These are phyloP conservation scores for Lepilemur septentrionalis DNA, from an alignment of 2,797 vertebrate genomes.

Conservation along the genomic window DNA sequence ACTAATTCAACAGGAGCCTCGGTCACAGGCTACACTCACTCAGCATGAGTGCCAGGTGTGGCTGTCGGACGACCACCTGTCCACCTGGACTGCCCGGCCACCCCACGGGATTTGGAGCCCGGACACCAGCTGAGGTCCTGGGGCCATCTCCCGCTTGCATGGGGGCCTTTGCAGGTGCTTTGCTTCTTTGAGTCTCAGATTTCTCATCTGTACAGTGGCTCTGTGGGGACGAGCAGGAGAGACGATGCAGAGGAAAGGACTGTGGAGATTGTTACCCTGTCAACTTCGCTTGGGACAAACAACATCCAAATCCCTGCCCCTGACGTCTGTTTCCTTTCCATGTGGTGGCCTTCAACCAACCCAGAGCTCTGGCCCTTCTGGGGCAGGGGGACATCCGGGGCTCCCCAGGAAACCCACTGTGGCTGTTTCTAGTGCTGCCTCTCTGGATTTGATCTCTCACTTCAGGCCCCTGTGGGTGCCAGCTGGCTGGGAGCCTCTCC, in stretches of 20 bases:
- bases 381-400: neutral
- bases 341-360: neutral
- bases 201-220: neutral
- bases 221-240: neutral
- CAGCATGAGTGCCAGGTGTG: neutral
- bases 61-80: neutral
- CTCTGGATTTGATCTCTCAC: neutral
- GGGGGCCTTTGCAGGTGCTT: neutral
- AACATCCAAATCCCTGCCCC: neutral
- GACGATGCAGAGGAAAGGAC: neutral
- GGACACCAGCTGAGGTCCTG: neutral
- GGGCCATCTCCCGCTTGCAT: neutral
- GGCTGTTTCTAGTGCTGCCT: neutral
- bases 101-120: too few relatives aligned
- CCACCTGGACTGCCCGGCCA: neutral
- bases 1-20: fast-evolving
- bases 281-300: neutral
- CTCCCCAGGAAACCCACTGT: neutral
- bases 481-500: neutral
- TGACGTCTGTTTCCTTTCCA: neutral
- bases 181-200: neutral
- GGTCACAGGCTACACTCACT: fast-evolving
- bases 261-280: neutral
- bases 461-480: too few relatives aligned
- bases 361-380: neutral